A percentile compares a stretch with the other conserved stretches of the same genome.
Evolutionary conservation across 2,113 vertebrate genomes (phyloP).

Genomic region (Sinocyclocheilus maitianheensis): DNA sequence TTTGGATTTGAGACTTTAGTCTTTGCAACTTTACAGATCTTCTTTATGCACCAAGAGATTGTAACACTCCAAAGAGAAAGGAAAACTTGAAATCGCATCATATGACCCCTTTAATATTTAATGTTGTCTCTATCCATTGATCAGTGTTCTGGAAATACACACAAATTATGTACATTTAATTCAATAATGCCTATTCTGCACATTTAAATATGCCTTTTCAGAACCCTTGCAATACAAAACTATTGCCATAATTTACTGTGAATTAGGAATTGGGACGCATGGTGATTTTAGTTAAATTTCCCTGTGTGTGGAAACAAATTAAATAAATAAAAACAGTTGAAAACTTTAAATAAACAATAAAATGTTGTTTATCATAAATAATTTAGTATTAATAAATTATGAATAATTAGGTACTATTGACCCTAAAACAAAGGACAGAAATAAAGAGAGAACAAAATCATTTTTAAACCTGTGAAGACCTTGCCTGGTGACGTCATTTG

Average conservation of each 20-base stretch:
- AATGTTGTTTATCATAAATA: too few species aligned
- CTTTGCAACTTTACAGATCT: too few species aligned
- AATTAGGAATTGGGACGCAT: neutral
- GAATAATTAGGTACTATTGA: neutral
- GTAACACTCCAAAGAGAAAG: too few species aligned
- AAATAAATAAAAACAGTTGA: too few species aligned
- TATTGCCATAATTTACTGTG: neutral
- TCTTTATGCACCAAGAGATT: too few species aligned
- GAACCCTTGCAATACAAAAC: neutral
- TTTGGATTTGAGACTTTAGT: too few species aligned
- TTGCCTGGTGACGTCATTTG: slow-evolving; percentile 64
- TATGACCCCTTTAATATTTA: neutral
- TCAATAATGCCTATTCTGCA: too few species aligned
- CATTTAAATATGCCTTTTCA: too few species aligned
- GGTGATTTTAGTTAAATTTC: neutral
- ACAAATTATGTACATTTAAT: too few species aligned
- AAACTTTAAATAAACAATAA: too few species aligned
- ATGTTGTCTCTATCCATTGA: neutral
- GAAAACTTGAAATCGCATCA: too few species aligned
- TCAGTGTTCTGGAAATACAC: neutral
- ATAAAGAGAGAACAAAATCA: neutral
- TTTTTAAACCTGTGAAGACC: neutral
- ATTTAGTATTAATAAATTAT: too few species aligned
- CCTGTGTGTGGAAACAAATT: neutral
- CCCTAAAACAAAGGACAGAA: neutral